phyloP scores from a whole-genome alignment of 2,113 vertebrate species.

The Ameiurus melas region DNA sequence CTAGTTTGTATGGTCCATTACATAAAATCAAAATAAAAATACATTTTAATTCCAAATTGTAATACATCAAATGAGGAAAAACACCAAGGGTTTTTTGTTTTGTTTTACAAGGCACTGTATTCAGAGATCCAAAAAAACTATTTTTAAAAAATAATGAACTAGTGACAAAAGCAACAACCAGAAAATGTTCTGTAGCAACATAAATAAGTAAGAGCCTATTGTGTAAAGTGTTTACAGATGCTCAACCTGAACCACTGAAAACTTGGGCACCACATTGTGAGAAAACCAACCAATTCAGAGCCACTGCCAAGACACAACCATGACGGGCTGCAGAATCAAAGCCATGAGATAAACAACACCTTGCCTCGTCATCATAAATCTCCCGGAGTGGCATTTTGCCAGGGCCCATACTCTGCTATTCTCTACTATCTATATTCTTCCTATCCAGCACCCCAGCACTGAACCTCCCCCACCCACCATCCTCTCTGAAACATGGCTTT shows the following conservation, averaged over 20 bases:
- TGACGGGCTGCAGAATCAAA: background rate
- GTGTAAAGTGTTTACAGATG: constrained; percentile 19
- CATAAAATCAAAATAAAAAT: no score
- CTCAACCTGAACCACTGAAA: constrained; percentile 17
- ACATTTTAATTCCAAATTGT: no score
- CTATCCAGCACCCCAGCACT: background rate
- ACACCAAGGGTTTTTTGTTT: no score
- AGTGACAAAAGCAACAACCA: background rate
- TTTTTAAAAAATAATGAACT: background rate
- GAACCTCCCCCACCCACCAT: background rate
- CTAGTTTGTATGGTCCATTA: no score
- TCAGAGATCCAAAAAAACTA: no score
- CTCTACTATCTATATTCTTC: background rate
- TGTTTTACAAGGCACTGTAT: background rate
- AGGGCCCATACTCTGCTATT: background rate
- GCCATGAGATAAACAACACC: constrained; percentile 33
- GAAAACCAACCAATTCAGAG: constrained; percentile 29
- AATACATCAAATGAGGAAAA: no score
- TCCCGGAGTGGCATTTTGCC: constrained; percentile 6
- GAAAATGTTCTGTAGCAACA: background rate
- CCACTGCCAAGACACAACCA: background rate
- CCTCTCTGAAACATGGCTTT: constrained; percentile 37
- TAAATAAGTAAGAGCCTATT: constrained; percentile 22
- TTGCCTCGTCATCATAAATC: constrained; percentile 40
- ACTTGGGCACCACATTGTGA: constrained; percentile 1